A percentile compares a stretch with the other conserved stretches of the same genome.
Conservation (phyloP, 1,140 invertebrate species). For the Battus philenor region DNA sequence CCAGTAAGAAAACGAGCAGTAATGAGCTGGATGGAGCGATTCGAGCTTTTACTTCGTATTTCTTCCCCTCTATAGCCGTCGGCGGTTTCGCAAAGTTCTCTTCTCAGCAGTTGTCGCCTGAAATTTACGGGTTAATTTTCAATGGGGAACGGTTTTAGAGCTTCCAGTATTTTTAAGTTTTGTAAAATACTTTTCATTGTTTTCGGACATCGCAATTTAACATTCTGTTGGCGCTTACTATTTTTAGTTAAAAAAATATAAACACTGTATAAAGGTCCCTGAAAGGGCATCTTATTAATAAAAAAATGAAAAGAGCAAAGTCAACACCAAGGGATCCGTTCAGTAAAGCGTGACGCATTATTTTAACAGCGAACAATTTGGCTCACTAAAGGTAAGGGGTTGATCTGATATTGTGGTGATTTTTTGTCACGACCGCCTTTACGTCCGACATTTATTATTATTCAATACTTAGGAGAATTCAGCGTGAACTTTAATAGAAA, state of each 20-base stretch:
- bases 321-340: constrained; percentile 25
- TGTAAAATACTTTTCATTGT: constrained; percentile 30
- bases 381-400: constrained; percentile 20
- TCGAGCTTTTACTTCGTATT: constrained; percentile 49
- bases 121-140: constrained; percentile 74
- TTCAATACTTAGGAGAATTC: background rate
- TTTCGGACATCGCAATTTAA: constrained; percentile 10
- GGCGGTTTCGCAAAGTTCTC: constrained; percentile 67
- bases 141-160: constrained; percentile 58
- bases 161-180: constrained; percentile 45
- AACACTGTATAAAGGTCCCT: background rate
- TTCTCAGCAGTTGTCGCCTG: constrained; percentile 65
- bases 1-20: constrained; percentile 31
- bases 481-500: too few species aligned
- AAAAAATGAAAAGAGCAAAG: constrained; percentile 27
- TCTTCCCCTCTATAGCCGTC: constrained; percentile 50
- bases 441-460: background rate
- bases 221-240: too few species aligned
- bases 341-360: constrained; percentile 35
- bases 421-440: constrained; percentile 11
- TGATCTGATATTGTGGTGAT: constrained; percentile 18
- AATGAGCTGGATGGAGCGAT: constrained; percentile 48
- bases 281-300: constrained; percentile 16
- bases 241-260: background rate
- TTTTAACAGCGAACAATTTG: constrained; percentile 33